Base-by-base conservation (phyloP, 2,113 vertebrate genomes). In the Odocoileus virginianus region DNA sequence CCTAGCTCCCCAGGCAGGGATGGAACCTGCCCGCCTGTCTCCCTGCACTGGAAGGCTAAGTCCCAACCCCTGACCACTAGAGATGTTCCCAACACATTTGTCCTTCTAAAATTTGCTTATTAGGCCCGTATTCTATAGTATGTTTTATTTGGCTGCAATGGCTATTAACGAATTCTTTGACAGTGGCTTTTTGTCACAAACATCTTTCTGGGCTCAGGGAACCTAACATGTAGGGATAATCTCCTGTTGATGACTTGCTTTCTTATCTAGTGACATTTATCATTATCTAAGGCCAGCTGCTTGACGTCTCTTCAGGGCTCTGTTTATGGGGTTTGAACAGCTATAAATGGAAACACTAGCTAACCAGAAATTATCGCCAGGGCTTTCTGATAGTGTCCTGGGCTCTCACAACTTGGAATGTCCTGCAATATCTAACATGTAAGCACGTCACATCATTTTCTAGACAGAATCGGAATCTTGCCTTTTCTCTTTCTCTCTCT, bases 331-430 rank as follows among this genome's bases (percentile, higher is more conserved):
- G 98, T 99, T 99, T 99, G 96, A 52, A 98, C 92, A 94, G 98
- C 99, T 99, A 99, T 99, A 99, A 99, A 99, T 99, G 99, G 99
- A 99, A 99, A 99, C 98, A 98, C 81, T 89, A 11, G 96, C 98
- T 98, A 98, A 98, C 98, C 98, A 98, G 99, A 98, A 99, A 98
- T 98, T 99, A 99, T 98, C 98, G 97, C 98, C 97, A 93, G 96
- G 45, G 78, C 96, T 98, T 98, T 97, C 98, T 98, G 99, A 98
- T 98, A 98, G 99, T 98, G 98, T 98, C 98, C 98, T 98, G 61
- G 86, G 96, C 93, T 94, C 98, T 98, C 98, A 98, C 67, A 25
- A 94, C 97, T 98, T 98, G 98, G 98, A 98, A 98, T 98, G 98
- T 95, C 87, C 97, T 87, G 97, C 96, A 95, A 55, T 97, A 98